Evolutionary conservation across 2,888 invertebrate species (phyloP).

Genomic region (Blastobasis adustella): DNA sequence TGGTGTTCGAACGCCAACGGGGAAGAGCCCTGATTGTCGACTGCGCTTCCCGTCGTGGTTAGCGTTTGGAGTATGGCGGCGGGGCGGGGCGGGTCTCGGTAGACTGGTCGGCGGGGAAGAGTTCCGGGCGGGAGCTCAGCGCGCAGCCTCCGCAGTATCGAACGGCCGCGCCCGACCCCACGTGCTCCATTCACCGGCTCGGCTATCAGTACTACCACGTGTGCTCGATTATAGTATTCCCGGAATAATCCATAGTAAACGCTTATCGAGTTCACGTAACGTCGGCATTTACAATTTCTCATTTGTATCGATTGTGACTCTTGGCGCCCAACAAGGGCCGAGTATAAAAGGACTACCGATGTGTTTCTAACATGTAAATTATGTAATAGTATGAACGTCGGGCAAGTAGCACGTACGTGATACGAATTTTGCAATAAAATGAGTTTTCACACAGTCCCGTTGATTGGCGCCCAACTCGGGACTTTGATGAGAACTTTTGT

Average conservation of each 20-base stretch:
- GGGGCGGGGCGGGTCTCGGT: slow-evolving; percentile 32
- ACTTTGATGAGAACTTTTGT: background rate
- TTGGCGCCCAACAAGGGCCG: no score
- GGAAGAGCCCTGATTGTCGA: background rate
- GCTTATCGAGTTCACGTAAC: no score
- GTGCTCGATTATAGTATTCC: slow-evolving; percentile 23
- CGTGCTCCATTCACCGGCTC: slow-evolving; percentile 53
- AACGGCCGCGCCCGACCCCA: slow-evolving; percentile 55
- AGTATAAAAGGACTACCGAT: background rate
- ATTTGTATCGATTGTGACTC: no score
- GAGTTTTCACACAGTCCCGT: background rate
- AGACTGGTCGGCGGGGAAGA: slow-evolving; percentile 28
- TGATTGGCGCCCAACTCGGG: slow-evolving; percentile 13
- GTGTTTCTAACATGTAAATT: background rate
- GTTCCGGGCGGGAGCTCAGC: slow-evolving; percentile 39
- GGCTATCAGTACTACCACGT: slow-evolving; percentile 31
- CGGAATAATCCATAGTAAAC: slow-evolving; percentile 8
- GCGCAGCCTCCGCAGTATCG: slow-evolving; percentile 62
- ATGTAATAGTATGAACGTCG: background rate
- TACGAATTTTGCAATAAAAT: background rate
- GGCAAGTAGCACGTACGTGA: no score
- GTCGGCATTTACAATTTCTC: no score
- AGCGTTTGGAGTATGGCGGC: background rate
- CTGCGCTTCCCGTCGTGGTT: background rate
- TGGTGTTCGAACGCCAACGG: no score